These are phyloP conservation scores for Ptiloglossa arizonensis DNA, from an alignment of 1,140 invertebrate genomes.

Conservation along the genomic window DNA sequence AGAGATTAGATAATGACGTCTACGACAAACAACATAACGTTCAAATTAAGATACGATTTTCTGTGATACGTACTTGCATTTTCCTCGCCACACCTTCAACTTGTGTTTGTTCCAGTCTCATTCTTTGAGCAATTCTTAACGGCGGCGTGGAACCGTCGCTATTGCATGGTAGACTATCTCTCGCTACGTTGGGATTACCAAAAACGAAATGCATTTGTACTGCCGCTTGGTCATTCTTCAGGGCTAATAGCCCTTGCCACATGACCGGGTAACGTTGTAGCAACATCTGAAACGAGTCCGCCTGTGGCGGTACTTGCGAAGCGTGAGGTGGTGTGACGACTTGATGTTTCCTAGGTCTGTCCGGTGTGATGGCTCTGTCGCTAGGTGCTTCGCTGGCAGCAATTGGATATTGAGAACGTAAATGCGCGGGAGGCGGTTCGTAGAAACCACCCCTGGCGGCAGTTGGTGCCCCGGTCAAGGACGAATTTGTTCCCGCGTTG, in stretches of 20 bases:
- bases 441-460: conserved; percentile 80
- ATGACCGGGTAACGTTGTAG: conserved; percentile 95
- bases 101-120: conserved; percentile 96
- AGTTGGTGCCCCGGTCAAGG: conserved; percentile 65
- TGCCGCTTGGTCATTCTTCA: conserved; percentile 97
- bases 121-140: conserved; percentile 96
- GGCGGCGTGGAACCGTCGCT: conserved; percentile 91
- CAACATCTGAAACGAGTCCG: conserved; percentile 89
- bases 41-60: neutral
- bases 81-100: conserved; percentile 97
- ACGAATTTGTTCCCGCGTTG: conserved; percentile 66
- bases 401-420: conserved; percentile 79
- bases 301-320: conserved; percentile 88
- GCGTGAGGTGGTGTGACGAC: conserved; percentile 87
- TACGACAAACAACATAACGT: neutral
- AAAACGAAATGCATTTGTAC: conserved; percentile 99
- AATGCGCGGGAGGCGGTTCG: conserved; percentile 86
- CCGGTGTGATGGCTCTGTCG: conserved; percentile 81
- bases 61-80: conserved; percentile 91
- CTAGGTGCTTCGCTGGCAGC: conserved; percentile 81
- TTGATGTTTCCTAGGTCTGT: conserved; percentile 82
- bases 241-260: conserved; percentile 96
- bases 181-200: conserved; percentile 93
- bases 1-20: no score
- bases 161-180: conserved; percentile 90